phyloP scores from a whole-genome alignment of 2,113 vertebrate genomes.

The Tretioscincus oriximinensis region DNA sequence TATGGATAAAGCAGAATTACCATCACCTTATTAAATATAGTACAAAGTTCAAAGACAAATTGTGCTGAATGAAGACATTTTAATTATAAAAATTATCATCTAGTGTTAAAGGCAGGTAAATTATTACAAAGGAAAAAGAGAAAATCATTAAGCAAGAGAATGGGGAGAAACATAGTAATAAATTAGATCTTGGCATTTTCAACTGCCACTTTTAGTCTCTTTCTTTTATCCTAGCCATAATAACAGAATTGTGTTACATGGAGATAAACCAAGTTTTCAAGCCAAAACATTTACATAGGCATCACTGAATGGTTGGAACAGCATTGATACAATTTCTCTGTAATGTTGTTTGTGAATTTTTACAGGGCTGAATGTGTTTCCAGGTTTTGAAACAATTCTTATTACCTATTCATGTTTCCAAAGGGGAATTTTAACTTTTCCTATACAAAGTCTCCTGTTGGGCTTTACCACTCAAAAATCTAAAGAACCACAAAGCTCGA shows the following conservation, averaged over 20 bases:
- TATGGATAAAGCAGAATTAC: conserved; percentile 15
- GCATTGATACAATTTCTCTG: not conserved
- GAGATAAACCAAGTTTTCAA: not conserved
- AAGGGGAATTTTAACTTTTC: not conserved
- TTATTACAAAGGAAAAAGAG: not conserved
- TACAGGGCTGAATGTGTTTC: not conserved
- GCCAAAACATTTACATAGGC: not conserved
- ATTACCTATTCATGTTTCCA: not conserved
- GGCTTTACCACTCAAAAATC: too few species aligned
- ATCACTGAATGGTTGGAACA: not conserved
- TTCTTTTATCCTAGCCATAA: not conserved
- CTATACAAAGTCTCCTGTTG: not conserved
- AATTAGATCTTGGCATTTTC: not conserved
- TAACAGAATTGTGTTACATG: not conserved
- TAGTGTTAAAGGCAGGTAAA: conserved; percentile 33
- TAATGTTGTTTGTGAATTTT: not conserved
- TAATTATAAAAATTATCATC: conserved; percentile 22
- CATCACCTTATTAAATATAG: conserved; percentile 19
- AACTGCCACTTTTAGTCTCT: not conserved
- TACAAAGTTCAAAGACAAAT: conserved; percentile 25
- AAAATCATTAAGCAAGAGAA: conserved; percentile 15
- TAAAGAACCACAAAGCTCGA: too few species aligned
- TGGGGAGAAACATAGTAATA: not conserved
- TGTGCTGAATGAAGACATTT: not conserved
- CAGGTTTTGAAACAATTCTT: not conserved